phyloP scores from a whole-genome alignment of 2,797 vertebrate species.

The Dermochelys coriacea region DNA sequence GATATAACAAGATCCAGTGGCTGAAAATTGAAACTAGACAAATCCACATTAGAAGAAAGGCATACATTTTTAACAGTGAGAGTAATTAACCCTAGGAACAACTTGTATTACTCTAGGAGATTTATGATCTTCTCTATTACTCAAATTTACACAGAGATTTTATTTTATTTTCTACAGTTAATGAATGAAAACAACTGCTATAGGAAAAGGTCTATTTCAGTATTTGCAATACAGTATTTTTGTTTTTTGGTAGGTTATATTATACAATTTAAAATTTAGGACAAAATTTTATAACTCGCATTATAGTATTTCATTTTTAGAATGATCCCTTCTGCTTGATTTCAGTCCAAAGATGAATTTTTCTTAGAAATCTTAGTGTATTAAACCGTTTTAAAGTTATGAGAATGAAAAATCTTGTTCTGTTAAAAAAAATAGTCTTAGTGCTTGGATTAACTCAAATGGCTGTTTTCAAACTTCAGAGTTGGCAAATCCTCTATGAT shows the following conservation, averaged over 20 bases:
- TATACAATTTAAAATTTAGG: not conserved
- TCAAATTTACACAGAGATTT: constrained; percentile 18
- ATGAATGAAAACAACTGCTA: not conserved
- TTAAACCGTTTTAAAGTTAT: not conserved
- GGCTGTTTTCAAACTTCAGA: not conserved
- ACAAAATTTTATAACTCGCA: not conserved
- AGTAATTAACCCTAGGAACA: not conserved
- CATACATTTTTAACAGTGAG: not conserved
- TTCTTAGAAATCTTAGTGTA: not conserved
- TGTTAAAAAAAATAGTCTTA: not conserved
- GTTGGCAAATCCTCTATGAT: not conserved
- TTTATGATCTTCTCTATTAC: not conserved
- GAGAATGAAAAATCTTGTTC: constrained; percentile 5
- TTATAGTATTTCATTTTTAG: not conserved
- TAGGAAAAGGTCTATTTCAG: not conserved
- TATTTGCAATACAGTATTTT: not conserved
- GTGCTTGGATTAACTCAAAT: not conserved
- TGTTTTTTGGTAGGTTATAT: not conserved
- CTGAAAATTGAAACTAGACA: not conserved
- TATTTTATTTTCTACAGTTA: not conserved
- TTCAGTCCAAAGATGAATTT: not conserved
- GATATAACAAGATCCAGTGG: not conserved
- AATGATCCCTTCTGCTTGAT: not conserved
- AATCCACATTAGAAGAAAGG: not conserved
- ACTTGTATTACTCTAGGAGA: not conserved